Conservation (phyloP, 2,888 invertebrate species). For the Scaptomyza reducta region DNA sequence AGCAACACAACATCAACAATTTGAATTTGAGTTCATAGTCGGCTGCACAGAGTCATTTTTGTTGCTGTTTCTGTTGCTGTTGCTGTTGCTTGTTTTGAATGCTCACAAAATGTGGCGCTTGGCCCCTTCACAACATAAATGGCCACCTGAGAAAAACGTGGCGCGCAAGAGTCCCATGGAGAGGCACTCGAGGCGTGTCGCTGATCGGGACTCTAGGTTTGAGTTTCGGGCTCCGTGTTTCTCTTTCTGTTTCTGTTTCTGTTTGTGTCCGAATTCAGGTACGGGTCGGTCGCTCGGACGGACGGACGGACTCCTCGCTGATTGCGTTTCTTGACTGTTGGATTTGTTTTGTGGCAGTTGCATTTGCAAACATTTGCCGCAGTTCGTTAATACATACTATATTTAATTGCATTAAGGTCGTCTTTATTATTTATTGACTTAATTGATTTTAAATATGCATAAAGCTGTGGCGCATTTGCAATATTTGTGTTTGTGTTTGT, state of each 20-base stretch:
- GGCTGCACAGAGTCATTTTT: slow-evolving; percentile 48
- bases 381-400: slow-evolving; percentile 31
- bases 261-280: too few relatives aligned
- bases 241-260: too few relatives aligned
- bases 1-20: slow-evolving; percentile 18
- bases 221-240: background rate
- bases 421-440: slow-evolving; percentile 80
- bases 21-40: slow-evolving; percentile 37
- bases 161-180: slow-evolving; percentile 38
- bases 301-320: slow-evolving; percentile 6
- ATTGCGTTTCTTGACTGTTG: slow-evolving; percentile 22
- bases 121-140: slow-evolving; percentile 36
- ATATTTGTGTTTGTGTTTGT: slow-evolving; percentile 80
- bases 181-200: slow-evolving; percentile 69
- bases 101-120: slow-evolving; percentile 22
- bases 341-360: slow-evolving; percentile 19
- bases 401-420: slow-evolving; percentile 79
- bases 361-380: slow-evolving; percentile 41
- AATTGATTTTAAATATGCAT: slow-evolving; percentile 84
- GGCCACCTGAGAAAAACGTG: slow-evolving; percentile 44
- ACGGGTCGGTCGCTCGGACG: too few relatives aligned
- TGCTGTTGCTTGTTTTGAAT: slow-evolving; percentile 24
- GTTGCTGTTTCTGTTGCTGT: slow-evolving; percentile 25
- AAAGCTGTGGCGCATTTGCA: slow-evolving; percentile 68
- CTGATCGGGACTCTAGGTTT: background rate